Evolutionary conservation across 2,797 vertebrate species (phyloP), one percentile per base, ranked within the genome.

Genomic region (Pyrocephalus nanus): DNA sequence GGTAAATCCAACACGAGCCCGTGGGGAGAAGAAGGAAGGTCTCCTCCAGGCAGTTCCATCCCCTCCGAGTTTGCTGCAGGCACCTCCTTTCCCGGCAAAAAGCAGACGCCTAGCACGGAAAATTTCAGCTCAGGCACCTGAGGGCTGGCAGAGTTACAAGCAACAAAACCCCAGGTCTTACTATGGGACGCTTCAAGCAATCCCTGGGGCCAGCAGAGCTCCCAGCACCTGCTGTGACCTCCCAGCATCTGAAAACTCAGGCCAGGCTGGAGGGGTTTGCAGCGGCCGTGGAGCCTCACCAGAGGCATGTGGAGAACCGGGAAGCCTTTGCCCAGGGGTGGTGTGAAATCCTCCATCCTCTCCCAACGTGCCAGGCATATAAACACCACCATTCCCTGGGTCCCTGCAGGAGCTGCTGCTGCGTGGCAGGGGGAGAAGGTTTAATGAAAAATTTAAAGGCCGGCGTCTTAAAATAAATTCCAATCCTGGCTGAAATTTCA

Each of bases 381-480:
- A 76, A 88, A 86, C 67, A 3, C 4, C 1, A 5, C 30, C 29
- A 2, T 62, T 86, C 51, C 79, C 84, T 30, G 0, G 91, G 55
- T 88, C 27, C 86, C 74, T 9, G 61, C 86, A 69, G 75, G 23
- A 90, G 75, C 51, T 57, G 54, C 78, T 57, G 54, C 78, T 8
- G 93, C 62, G 11, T 29, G 51, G 6, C 67, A 19, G 69, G 80
- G 88, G 66, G 76, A 64, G 43, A 71, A 73, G 86, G 25, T 80
- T 92, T 90, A 83, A 95, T 97, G 91, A 96, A 96, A 95, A 91
- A 95, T 95, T 88, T 85, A 96, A 95, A 94, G 84, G 92, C 84
- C 51, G 45, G 74, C 25, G 18, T 79, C 93, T 96, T 86, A 92
- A 96, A 97, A 96, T 93, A 96, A 96, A 95, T 95, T 82, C 93